A percentile compares a stretch with the other conserved stretches of the same genome.
Conservation (phyloP, 2,888 invertebrate species). For the Dolichopus griseipennis region DNA sequence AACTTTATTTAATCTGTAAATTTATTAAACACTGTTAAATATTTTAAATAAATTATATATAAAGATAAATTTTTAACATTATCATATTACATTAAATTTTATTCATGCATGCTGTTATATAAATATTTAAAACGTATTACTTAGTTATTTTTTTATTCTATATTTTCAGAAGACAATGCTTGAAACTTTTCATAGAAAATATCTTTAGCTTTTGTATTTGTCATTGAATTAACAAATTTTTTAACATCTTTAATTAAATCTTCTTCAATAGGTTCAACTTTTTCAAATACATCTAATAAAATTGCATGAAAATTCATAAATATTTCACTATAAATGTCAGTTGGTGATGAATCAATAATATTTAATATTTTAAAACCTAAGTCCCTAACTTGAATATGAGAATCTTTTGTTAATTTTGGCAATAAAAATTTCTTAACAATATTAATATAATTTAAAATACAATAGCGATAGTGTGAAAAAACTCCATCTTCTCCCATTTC, state of each 20-base stretch:
- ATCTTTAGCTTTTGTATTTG: slow-evolving; percentile 29
- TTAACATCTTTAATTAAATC: slow-evolving; percentile 23
- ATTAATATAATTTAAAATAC: slow-evolving; percentile 30
- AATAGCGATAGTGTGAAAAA: slow-evolving; percentile 30
- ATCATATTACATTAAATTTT: no score
- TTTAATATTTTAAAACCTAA: slow-evolving; percentile 28
- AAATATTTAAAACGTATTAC: no score
- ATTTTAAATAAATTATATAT: neutral
- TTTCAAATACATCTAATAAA: slow-evolving; percentile 27
- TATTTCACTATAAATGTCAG: slow-evolving; percentile 29
- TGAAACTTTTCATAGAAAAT: slow-evolving; percentile 29
- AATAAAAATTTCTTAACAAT: slow-evolving; percentile 29
- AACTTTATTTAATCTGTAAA: no score
- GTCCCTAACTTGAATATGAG: slow-evolving; percentile 26
- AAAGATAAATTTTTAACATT: neutral
- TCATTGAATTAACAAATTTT: slow-evolving; percentile 27
- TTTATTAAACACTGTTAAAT: neutral
- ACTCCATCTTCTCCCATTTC: slow-evolving; percentile 29
- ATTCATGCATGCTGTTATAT: no score
- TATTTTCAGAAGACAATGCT: slow-evolving; percentile 16
- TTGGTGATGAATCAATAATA: slow-evolving; percentile 28
- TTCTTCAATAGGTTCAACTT: slow-evolving; percentile 25
- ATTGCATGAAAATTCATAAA: slow-evolving; percentile 30
- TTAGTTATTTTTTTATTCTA: neutral
- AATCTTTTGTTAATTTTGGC: slow-evolving; percentile 26